These are phyloP conservation scores for Leucozona laternaria DNA, from an alignment of 2,888 invertebrate species.

Conservation along the genomic window DNA sequence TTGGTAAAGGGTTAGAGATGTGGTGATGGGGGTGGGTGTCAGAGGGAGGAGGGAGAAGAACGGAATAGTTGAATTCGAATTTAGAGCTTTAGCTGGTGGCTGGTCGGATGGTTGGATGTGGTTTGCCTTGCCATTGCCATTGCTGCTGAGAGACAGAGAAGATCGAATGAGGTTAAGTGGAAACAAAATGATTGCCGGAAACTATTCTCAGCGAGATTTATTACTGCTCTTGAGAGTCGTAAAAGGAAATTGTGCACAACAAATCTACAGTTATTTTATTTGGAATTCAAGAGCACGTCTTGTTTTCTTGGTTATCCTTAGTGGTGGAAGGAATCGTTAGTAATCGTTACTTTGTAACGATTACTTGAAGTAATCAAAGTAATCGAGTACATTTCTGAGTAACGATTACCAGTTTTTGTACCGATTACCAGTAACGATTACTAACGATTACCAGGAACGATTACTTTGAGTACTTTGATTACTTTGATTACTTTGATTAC, in stretches of 20 bases:
- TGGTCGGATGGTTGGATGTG: slow-evolving; percentile 6
- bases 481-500: no score
- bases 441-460: no score
- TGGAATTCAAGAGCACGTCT: slow-evolving; percentile 76
- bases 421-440: no score
- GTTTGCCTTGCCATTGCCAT: slow-evolving; percentile 3
- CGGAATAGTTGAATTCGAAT: slow-evolving; percentile 68
- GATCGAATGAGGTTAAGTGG: slow-evolving; percentile 73
- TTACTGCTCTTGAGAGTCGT: slow-evolving; percentile 84
- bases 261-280: slow-evolving; percentile 75
- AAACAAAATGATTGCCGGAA: slow-evolving; percentile 81
- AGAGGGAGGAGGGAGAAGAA: neutral
- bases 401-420: no score
- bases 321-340: no score
- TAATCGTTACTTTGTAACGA: no score
- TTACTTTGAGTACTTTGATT: no score
- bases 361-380: no score
- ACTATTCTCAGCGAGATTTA: slow-evolving; percentile 83
- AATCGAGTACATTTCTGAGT: no score
- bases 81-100: slow-evolving; percentile 37
- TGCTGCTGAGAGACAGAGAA: slow-evolving; percentile 22
- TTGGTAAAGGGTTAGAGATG: neutral
- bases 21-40: neutral
- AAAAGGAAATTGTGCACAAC: slow-evolving; percentile 84
- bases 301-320: slow-evolving; percentile 64